Base-by-base conservation (phyloP, 23 tunicate genomes). In the Botrylloides violaceus region DNA sequence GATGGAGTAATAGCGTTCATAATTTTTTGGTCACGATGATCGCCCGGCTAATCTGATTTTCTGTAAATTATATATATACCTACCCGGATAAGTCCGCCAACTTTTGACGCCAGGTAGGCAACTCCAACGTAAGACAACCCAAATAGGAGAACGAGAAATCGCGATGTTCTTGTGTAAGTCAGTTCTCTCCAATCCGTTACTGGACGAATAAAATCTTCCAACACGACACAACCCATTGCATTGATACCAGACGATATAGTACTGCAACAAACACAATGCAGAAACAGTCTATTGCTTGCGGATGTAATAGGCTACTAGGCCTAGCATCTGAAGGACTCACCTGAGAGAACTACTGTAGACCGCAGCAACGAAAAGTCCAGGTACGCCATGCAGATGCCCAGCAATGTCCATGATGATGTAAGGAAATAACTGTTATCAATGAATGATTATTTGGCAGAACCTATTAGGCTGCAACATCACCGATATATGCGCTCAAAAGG, bases 341-440 rank as follows among this genome's bases (percentile, higher is more conserved):
- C 97, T 90, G 30, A 90, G 53, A 3, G 97, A 90, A 53, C 90
- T 83, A 70, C 97, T 90, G 75, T 73, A 90, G 29, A 90, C 88
- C 4, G 92, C 97, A 38, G 97, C 97, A 7, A 90, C 97, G 59
- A 90, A 90, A n/a, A 90, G 58, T 3, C 97, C 97, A 19, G 97
- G 97, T 26, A 90, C 58, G 22, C 97, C 97, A 23, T 84, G 97
- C 19, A 77, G 26, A 36, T 90, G 72, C 29, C 97, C 83, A 0
- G 82, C 56, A 55, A 79, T 86, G 66, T 90, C 97, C 97, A 90
- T 90, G 20, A 90, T 87, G 28, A 85, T 85, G 74, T 58, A 90
- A 22, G 97, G 97, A 63, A 90, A 90, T 4, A 90, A 37, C 97
- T 90, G 75, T 3, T 25, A 12, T 4, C 53, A 15, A 9, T 7